A percentile compares a stretch with the other conserved stretches of the same genome.
These are phyloP conservation scores for Deroplatys truncata DNA, from an alignment of 2,888 invertebrate species.

Conservation along the genomic window DNA sequence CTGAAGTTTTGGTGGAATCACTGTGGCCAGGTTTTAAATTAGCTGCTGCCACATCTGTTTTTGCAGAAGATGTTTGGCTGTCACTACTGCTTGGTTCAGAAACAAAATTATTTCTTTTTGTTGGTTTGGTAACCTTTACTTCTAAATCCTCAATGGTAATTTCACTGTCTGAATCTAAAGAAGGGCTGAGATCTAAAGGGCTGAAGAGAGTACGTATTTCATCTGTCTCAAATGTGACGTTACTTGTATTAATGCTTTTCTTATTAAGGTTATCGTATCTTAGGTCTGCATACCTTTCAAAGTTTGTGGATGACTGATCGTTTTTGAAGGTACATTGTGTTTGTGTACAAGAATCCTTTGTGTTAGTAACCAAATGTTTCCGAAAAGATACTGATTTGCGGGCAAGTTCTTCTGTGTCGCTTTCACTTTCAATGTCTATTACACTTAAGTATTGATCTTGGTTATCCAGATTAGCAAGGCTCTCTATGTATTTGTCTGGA, in stretches of 20 bases:
- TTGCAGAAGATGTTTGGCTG: not conserved
- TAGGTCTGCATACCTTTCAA: not conserved
- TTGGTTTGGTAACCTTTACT: not conserved
- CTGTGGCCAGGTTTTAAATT: not conserved
- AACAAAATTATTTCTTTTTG: not conserved
- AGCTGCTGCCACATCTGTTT: not conserved
- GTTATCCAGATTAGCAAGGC: not conserved
- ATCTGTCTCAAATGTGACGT: not conserved
- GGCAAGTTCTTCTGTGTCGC: not conserved
- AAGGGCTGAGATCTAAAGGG: not conserved
- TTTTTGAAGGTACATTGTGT: too few species aligned
- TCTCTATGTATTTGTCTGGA: not conserved
- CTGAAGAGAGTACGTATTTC: not conserved
- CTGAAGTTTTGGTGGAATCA: not conserved
- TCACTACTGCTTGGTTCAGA: not conserved
- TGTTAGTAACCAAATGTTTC: not conserved
- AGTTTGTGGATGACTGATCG: not conserved
- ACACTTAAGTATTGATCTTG: not conserved
- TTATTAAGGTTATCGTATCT: not conserved
- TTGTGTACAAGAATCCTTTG: not conserved
- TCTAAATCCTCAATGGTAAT: not conserved
- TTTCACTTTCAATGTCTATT: not conserved
- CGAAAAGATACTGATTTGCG: not conserved
- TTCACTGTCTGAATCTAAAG: not conserved
- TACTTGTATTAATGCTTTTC: not conserved